Conservation (phyloP, 2,888 invertebrate genomes). For the Hemicrepidius hirtus region DNA sequence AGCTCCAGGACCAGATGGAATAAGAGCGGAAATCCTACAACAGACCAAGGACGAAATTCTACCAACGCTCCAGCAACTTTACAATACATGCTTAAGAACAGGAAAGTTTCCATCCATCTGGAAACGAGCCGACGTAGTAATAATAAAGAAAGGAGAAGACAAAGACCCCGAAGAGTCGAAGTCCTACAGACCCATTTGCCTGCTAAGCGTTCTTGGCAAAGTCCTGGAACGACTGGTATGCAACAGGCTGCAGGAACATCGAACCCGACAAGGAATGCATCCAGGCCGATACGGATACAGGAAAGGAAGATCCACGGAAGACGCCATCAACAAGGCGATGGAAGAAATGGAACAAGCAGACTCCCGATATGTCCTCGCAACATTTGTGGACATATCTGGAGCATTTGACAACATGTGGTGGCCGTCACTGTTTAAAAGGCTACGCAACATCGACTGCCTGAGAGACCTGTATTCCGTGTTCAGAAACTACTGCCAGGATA, state of each 20-base stretch:
- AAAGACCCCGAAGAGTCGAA: not conserved
- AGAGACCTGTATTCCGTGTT: conserved; percentile 22
- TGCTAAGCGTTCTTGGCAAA: conserved; percentile 6
- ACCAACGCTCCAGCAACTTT: conserved; percentile 23
- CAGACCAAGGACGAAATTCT: no score
- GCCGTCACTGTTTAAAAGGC: conserved; percentile 14
- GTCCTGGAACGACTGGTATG: not conserved
- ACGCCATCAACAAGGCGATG: conserved; percentile 17
- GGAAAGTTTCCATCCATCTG: conserved; percentile 37
- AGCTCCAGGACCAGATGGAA: conserved; percentile 38
- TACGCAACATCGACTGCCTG: conserved; percentile 13
- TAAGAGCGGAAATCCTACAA: conserved; percentile 12
- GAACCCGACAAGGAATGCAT: not conserved
- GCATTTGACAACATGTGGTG: conserved; percentile 52
- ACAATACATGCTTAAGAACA: conserved; percentile 43
- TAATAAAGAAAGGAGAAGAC: conserved; percentile 28
- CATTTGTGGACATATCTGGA: conserved; percentile 41
- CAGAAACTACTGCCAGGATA: conserved; percentile 40
- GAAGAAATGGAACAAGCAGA: no score
- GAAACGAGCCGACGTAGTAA: conserved; percentile 30
- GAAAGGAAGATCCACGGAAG: conserved; percentile 32
- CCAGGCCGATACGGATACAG: conserved; percentile 21
- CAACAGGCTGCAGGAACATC: no score
- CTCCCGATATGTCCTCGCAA: conserved; percentile 17
- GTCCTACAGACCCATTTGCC: conserved; percentile 15